phyloP scores from a whole-genome alignment of 2,113 vertebrate species.

The Agapornis roseicollis region DNA sequence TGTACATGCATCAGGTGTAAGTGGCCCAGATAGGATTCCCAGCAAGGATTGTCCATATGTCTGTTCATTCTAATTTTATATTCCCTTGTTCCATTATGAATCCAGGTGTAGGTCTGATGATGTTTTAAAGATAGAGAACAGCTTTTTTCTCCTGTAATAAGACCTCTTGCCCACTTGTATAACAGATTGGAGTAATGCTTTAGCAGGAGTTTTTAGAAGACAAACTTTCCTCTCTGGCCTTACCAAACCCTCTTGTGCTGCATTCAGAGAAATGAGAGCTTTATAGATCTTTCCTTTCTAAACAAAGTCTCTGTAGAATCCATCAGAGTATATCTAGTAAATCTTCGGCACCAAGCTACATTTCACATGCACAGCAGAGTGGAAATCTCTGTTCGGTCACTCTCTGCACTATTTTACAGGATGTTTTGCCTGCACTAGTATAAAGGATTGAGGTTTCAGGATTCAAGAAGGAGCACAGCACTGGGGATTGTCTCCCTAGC shows the following conservation, averaged over 20 bases:
- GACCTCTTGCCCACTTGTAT: background rate
- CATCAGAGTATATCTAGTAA: background rate
- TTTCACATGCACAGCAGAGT: background rate
- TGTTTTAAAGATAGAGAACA: constrained; percentile 14
- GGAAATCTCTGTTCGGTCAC: constrained; percentile 18
- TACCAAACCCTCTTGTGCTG: background rate
- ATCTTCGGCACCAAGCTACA: background rate
- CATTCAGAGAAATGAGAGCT: background rate
- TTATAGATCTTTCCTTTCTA: background rate
- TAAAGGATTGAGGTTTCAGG: background rate
- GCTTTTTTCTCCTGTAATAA: background rate
- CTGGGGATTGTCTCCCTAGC: background rate
- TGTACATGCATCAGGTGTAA: background rate
- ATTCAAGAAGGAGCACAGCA: background rate
- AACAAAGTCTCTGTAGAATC: background rate
- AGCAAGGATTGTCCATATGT: constrained; percentile 38
- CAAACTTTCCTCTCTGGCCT: background rate
- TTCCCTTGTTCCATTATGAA: background rate
- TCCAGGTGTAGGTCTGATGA: background rate
- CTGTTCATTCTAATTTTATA: constrained; percentile 44
- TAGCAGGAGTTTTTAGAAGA: background rate
- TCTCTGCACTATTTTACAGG: background rate
- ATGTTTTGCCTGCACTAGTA: background rate
- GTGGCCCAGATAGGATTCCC: constrained; percentile 46
- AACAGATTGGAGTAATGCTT: background rate